phyloP scores from a whole-genome alignment of 2,113 vertebrate genomes.

The Panurus biarmicus region DNA sequence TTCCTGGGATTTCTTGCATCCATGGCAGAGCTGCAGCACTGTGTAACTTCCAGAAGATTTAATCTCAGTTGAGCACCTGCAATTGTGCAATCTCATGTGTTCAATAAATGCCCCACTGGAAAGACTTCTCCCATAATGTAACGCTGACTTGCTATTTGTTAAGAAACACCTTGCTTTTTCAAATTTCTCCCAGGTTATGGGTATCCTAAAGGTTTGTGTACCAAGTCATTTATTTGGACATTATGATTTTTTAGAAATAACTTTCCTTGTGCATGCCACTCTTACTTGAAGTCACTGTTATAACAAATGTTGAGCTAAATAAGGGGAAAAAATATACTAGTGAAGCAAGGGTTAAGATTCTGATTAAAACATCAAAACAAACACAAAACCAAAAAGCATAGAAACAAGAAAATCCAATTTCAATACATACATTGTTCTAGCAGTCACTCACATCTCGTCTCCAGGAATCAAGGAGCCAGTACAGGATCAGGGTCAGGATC shows the following conservation, averaged over 20 bases:
- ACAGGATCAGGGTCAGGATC: not conserved
- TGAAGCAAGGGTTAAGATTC: not conserved
- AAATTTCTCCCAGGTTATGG: not conserved
- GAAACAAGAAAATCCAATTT: not conserved
- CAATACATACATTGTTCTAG: not conserved
- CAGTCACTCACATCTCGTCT: not conserved
- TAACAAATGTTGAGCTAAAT: not conserved
- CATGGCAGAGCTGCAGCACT: not conserved
- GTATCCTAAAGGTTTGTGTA: not conserved
- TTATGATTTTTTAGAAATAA: not conserved
- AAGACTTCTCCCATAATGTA: not conserved
- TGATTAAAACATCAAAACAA: not conserved
- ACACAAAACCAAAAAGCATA: not conserved
- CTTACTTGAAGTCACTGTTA: not conserved
- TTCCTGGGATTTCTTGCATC: not conserved
- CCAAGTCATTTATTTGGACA: not conserved
- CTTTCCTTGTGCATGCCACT: not conserved
- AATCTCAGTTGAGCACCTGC: not conserved
- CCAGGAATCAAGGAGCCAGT: not conserved
- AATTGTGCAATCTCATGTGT: not conserved
- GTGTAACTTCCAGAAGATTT: not conserved
- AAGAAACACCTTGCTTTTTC: not conserved
- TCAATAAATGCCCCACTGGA: not conserved
- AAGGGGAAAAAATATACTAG: not conserved
- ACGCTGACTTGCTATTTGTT: not conserved